A percentile compares a stretch with the other conserved stretches of the same genome.
Evolutionary conservation across 2,888 invertebrate species (phyloP).

Genomic region (Vesta saturnalis): DNA sequence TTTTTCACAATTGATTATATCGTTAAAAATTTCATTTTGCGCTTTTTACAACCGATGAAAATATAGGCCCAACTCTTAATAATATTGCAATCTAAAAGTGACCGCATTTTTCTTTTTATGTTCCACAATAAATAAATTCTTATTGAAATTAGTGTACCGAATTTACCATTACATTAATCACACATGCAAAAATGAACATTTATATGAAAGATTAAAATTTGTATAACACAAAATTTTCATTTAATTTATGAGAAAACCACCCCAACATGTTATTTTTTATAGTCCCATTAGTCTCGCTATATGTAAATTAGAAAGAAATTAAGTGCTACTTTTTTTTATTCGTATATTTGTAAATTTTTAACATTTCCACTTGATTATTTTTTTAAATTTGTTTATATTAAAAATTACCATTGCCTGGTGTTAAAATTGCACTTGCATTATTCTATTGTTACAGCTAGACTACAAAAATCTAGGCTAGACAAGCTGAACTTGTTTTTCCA

Average conservation of each 20-base stretch:
- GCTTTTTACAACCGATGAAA: neutral
- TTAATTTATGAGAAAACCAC: constrained; percentile 12
- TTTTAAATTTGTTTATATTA: too few relatives aligned
- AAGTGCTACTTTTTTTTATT: constrained; percentile 6
- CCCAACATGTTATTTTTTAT: constrained; percentile 5
- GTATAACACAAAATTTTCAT: constrained; percentile 3
- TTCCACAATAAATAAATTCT: constrained; percentile 2
- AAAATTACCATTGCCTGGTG: neutral
- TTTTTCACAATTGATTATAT: constrained; percentile 1
- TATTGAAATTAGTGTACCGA: neutral
- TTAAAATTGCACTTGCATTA: constrained; percentile 13
- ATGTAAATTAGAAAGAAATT: constrained; percentile 13
- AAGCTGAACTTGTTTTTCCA: constrained; percentile 31
- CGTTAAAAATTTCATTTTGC: constrained; percentile 1
- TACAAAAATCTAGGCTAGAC: constrained; percentile 23
- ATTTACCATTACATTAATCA: neutral
- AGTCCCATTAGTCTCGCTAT: constrained; percentile 11
- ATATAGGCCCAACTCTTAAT: too few relatives aligned
- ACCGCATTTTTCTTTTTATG: neutral
- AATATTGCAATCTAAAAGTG: too few relatives aligned
- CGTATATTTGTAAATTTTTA: neutral
- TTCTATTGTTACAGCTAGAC: constrained; percentile 6
- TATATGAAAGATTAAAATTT: constrained; percentile 5
- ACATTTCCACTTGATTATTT: neutral
- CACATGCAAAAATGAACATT: neutral